Base-by-base conservation (phyloP, 2,797 vertebrate species). In the Gouania willdenowi region DNA sequence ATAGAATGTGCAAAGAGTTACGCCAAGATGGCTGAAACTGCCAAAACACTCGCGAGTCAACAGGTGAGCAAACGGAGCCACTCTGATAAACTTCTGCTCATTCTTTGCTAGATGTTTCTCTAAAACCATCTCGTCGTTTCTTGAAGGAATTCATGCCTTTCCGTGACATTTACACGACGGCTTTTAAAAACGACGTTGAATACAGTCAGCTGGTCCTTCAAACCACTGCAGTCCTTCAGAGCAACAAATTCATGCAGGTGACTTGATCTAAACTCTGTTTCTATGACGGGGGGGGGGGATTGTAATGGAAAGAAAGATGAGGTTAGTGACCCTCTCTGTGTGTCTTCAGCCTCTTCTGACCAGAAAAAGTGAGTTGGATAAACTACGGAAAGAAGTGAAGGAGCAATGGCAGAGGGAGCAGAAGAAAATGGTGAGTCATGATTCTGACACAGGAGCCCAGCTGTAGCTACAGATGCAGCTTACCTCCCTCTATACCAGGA, bases 211-310 rank as follows among this genome's bases (percentile, higher is more conserved):
- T 94, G 54, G 84, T 94, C 47, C 93, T 97, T 40, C 92, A 95
- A 61, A 96, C 94, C 18, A 85, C 92, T 31, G 66, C 87, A 32
- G 83, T 92, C 35, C 93, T 99, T 13, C 96, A 97, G 55, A 87
- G 91, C 55, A 95, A 98, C 82, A 99, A 95, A 83, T 98, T 97
- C 79, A 88, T 92, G 25, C 93, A 95, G 95, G 95, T 98, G n/a
- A 53, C 32, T 22, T 12, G 1, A 22, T 9, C 17, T 28, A 30
- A 20, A 1, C 8, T 6, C 14, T 8, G 2, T 30, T 35, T 43
- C 12, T 42, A 13, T 27, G 33, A 16, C 5, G 1, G 7, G 8
- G 25, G 10, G 14, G 13, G 13, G 14, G 13, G 14, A 14, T 14
- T 14, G 1, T 14, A 21, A 25, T 24, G 16, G 14, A 53, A 38